A percentile compares a stretch with the other conserved stretches of the same genome.
phyloP scores from a whole-genome alignment of 2,888 invertebrate genomes.

The Agrochola macilenta region DNA sequence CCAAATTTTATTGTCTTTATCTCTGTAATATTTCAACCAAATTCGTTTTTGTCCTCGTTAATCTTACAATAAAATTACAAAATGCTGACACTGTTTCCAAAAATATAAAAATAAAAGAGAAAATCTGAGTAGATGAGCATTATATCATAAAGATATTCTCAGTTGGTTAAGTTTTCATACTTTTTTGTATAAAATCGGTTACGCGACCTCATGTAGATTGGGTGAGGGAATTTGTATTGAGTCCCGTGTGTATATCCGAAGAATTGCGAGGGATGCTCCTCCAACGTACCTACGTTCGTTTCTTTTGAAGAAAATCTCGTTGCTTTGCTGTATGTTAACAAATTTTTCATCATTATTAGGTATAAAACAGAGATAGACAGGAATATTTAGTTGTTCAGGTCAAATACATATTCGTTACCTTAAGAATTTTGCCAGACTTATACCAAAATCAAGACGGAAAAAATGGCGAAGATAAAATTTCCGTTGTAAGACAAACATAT shows the following conservation, averaged over 20 bases:
- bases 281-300: slow-evolving; percentile 21
- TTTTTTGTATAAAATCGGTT: slow-evolving; percentile 68
- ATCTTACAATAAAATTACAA: slow-evolving; percentile 42
- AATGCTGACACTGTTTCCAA: slow-evolving; percentile 23
- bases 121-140: slow-evolving; percentile 39
- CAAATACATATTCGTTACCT: too few relatives aligned
- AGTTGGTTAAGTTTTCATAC: slow-evolving; percentile 65
- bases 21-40: slow-evolving; percentile 29
- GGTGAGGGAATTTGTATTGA: slow-evolving; percentile 76
- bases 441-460: neutral
- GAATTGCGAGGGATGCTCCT: slow-evolving; percentile 40
- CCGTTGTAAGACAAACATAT: slow-evolving; percentile 7
- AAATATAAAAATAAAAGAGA: slow-evolving; percentile 37
- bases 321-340: neutral
- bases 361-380: neutral
- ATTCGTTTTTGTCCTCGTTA: slow-evolving; percentile 48
- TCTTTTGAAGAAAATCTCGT: slow-evolving; percentile 25
- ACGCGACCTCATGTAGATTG: slow-evolving; percentile 76
- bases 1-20: slow-evolving; percentile 45
- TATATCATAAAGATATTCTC: slow-evolving; percentile 49
- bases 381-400: neutral
- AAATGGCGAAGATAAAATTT: neutral
- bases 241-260: slow-evolving; percentile 70
- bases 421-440: neutral
- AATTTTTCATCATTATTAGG: neutral